These are phyloP conservation scores for Centropyge bicolor DNA, from an alignment of 2,797 vertebrate species.

Conservation along the genomic window DNA sequence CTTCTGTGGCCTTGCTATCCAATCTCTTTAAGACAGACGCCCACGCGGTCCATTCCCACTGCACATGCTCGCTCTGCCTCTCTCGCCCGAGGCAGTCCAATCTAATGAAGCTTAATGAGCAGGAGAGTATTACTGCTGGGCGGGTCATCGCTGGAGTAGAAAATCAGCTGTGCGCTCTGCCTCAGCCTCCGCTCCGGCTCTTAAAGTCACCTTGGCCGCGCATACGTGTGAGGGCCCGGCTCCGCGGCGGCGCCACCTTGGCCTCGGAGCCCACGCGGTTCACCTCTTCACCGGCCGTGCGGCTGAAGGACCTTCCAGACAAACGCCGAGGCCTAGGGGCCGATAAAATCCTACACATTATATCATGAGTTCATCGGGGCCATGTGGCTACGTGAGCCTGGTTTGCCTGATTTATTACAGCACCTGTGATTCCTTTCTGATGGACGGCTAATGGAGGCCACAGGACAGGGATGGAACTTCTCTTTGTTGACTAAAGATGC, in stretches of 20 bases:
- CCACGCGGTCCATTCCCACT: conserved; percentile 15
- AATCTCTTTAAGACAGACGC: conserved; percentile 19
- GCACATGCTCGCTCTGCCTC: background rate
- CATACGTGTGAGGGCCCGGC: conserved; percentile 3
- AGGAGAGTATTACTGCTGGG: conserved; percentile 40
- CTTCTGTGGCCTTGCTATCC: conserved; percentile 7
- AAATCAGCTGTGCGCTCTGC: conserved; percentile 37
- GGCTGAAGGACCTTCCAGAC: conserved; percentile 41
- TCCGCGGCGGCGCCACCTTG: conserved; percentile 52
- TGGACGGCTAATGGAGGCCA: conserved; percentile 60
- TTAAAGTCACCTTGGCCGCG: conserved; percentile 68
- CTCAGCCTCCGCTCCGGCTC: background rate
- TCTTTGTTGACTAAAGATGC: conserved; percentile 45
- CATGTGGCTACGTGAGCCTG: conserved; percentile 56
- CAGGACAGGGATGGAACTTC: conserved; percentile 18
- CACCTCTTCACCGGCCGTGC: conserved; percentile 46
- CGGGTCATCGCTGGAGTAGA: conserved; percentile 40
- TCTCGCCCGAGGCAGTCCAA: conserved; percentile 25
- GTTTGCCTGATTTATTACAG: conserved; percentile 73
- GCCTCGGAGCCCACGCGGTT: conserved; percentile 27
- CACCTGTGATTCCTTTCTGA: conserved; percentile 53
- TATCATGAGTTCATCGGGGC: conserved; percentile 55
- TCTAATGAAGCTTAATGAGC: conserved; percentile 62
- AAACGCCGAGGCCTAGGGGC: conserved; percentile 47
- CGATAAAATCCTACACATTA: conserved; percentile 65